These are phyloP conservation scores for Drosophila mayri DNA, from an alignment of 1,140 invertebrate species.

Conservation along the genomic window DNA sequence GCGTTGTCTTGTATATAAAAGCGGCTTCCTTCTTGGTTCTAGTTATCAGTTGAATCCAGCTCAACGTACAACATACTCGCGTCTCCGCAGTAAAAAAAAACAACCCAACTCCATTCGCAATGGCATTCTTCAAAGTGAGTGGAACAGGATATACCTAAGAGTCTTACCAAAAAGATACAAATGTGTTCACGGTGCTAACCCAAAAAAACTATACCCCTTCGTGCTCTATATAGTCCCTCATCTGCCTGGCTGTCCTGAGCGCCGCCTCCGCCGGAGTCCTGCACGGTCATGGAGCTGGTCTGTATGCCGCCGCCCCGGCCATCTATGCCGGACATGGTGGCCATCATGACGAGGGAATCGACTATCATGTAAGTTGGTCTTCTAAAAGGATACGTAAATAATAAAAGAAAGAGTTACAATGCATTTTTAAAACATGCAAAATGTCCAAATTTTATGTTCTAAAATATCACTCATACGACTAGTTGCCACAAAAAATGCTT, in stretches of 20 bases:
- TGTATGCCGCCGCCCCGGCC: constrained; percentile 68
- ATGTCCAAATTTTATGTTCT: not conserved
- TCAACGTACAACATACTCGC: constrained; percentile 70
- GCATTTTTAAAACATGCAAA: too few relatives aligned
- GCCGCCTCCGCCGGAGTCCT: constrained; percentile 81
- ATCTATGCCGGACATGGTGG: constrained; percentile 68
- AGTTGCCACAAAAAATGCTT: constrained; percentile 2
- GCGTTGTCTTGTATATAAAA: constrained; percentile 85
- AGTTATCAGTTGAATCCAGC: constrained; percentile 85
- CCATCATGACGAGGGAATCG: constrained; percentile 75
- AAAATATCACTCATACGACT: constrained; percentile 6
- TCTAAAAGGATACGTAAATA: not conserved
- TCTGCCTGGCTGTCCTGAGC: constrained; percentile 83
- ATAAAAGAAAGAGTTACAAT: too few relatives aligned
- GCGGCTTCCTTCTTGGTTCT: constrained; percentile 85
- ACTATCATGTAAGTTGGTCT: constrained; percentile 77
- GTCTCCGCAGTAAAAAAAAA: constrained; percentile 32
- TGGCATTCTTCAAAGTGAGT: constrained; percentile 85
- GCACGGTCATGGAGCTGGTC: constrained; percentile 64
- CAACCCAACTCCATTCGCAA: constrained; percentile 52
- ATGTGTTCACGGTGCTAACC: not conserved
- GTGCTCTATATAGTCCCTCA: constrained; percentile 71
- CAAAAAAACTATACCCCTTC: constrained; percentile 1
- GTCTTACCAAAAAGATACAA: not conserved
- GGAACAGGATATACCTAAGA: constrained; percentile 30